These are phyloP conservation scores for Eulemur rufifrons DNA, from an alignment of 2,113 vertebrate genomes.

Conservation along the genomic window DNA sequence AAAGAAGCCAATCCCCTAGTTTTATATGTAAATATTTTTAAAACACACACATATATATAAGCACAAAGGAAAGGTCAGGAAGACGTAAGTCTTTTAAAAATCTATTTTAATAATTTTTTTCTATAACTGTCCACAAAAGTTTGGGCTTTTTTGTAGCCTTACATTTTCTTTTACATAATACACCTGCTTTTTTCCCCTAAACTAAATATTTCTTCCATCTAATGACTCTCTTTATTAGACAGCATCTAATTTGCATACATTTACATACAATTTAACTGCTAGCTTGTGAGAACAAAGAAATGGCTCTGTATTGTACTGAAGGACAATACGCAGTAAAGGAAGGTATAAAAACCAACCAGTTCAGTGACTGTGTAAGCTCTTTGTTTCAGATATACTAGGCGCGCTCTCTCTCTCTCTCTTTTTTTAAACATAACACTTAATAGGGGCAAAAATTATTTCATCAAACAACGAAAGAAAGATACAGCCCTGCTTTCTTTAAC, in stretches of 20 bases:
- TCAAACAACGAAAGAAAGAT: conserved; percentile 85
- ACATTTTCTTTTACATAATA: conserved; percentile 87
- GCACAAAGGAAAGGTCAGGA: conserved; percentile 79
- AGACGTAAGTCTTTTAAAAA: conserved; percentile 79
- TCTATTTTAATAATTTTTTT: conserved; percentile 84
- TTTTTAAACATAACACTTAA: conserved; percentile 84
- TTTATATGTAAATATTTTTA: conserved; percentile 90
- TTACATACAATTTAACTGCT: conserved; percentile 93
- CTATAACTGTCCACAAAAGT: conserved; percentile 82
- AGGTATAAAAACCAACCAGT: conserved; percentile 87
- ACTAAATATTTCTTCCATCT: conserved; percentile 93
- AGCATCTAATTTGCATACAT: conserved; percentile 92
- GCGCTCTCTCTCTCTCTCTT: conserved; percentile 42
- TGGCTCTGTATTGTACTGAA: conserved; percentile 88
- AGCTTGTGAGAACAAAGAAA: conserved; percentile 91
- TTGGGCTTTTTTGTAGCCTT: conserved; percentile 84
- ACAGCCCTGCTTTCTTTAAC: conserved; percentile 83
- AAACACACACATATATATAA: conserved; percentile 82
- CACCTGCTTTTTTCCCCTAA: conserved; percentile 87
- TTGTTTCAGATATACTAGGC: conserved; percentile 87
- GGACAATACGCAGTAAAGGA: conserved; percentile 88
- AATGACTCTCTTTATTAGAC: conserved; percentile 92
- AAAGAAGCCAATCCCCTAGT: conserved; percentile 83
- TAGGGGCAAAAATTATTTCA: conserved; percentile 87
- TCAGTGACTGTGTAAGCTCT: conserved; percentile 85